Percentiles rank a stretch among this genome's conserved stretches.
Evolutionary conservation across 2,797 vertebrate genomes (phyloP).

Genomic region (Loriculus beryllinus): DNA sequence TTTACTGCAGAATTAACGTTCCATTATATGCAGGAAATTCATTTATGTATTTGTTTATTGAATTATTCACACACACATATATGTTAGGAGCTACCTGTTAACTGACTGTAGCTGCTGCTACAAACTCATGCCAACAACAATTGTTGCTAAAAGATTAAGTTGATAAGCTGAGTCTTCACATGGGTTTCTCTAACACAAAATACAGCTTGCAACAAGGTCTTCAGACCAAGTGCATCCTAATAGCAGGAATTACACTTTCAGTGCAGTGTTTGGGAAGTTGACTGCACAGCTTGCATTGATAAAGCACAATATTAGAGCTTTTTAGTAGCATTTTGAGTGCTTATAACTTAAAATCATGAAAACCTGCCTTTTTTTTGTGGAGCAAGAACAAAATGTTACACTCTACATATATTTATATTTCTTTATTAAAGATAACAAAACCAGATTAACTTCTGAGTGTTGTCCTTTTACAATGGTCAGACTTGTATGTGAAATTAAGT

Average conservation of each 20-base stretch:
- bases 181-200: neutral
- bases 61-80: neutral
- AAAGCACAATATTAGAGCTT: neutral
- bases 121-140: neutral
- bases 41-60: neutral
- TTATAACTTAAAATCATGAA: neutral
- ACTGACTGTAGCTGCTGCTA: neutral
- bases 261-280: neutral
- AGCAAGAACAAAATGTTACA: neutral
- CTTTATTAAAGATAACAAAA: neutral
- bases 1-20: neutral
- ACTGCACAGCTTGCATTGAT: neutral
- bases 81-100: neutral
- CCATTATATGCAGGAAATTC: neutral
- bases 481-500: neutral
- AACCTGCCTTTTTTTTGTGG: neutral
- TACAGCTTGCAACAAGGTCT: neutral
- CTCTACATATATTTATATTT: neutral
- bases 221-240: neutral
- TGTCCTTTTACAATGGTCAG: neutral
- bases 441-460: neutral
- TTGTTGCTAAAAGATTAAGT: neutral
- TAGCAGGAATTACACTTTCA: neutral
- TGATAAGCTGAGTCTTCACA: neutral
- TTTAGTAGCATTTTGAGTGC: neutral